phyloP scores from a whole-genome alignment of 2,113 vertebrate species.

The Tylochromis polylepis region DNA sequence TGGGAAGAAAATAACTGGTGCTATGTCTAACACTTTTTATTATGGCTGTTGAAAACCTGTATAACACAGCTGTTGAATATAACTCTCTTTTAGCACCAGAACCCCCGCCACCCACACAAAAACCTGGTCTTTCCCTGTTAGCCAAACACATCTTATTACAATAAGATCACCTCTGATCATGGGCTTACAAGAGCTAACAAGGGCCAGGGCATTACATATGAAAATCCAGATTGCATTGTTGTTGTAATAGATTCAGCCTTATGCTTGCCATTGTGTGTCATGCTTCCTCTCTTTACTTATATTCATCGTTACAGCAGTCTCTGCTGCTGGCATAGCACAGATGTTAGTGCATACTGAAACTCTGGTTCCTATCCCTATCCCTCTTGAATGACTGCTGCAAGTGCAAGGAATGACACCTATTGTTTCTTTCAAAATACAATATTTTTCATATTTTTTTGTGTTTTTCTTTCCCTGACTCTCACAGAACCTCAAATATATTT shows the following conservation, averaged over 20 bases:
- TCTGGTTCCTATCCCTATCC: not conserved
- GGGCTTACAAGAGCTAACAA: not conserved
- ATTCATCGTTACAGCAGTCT: not conserved
- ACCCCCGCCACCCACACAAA: constrained; percentile 9
- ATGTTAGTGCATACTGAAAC: not conserved
- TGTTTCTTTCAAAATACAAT: not conserved
- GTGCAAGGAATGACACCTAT: not conserved
- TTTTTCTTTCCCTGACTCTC: not conserved
- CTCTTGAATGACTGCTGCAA: not conserved
- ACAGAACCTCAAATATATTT: not conserved
- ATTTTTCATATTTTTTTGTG: not conserved
- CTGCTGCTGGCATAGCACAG: not conserved
- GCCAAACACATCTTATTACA: constrained; percentile 23
- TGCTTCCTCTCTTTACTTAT: not conserved
- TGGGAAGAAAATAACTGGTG: constrained; percentile 57
- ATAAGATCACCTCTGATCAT: constrained; percentile 11
- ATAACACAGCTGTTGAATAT: constrained; percentile 63
- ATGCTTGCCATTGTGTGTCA: constrained; percentile 23
- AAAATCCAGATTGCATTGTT: constrained; percentile 11
- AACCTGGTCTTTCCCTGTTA: constrained; percentile 17
- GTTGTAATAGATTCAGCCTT: not conserved
- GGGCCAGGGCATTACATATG: not conserved
- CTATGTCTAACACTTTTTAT: constrained; percentile 63
- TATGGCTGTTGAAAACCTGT: constrained; percentile 61
- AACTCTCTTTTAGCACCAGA: constrained; percentile 39